Evolutionary conservation across 2,888 invertebrate species (phyloP).

Genomic region (Parnassius apollo): DNA sequence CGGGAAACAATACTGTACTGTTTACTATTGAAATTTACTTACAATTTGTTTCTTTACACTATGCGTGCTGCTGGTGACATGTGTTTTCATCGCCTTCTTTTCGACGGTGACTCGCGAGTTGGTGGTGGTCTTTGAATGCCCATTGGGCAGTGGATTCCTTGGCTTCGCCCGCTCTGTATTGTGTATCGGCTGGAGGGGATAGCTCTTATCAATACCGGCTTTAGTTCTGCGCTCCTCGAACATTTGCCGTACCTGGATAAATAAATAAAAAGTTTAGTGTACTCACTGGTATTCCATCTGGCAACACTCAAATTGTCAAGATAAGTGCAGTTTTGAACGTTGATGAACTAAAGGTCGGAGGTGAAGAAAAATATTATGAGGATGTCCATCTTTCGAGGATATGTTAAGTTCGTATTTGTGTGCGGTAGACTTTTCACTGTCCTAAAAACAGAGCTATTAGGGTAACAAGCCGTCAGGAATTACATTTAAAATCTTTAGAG

Average conservation of each 20-base stretch:
- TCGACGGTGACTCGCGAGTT: constrained; percentile 43
- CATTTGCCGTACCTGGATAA: constrained; percentile 88
- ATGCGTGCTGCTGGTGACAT: constrained; percentile 45
- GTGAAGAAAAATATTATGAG: no score
- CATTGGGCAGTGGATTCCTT: constrained; percentile 61
- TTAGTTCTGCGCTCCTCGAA: constrained; percentile 90
- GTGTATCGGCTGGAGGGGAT: constrained; percentile 88
- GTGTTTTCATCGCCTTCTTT: constrained; percentile 47
- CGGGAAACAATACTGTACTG: no score
- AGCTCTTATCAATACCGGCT: constrained; percentile 90
- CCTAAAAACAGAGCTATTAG: no score
- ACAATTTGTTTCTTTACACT: constrained; percentile 57
- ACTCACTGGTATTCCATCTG: no score
- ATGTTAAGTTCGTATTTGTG: no score
- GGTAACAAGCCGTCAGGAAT: no score
- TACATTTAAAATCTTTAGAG: no score
- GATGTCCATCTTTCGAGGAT: no score
- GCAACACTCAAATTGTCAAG: no score
- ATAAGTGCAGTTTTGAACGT: no score
- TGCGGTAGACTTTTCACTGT: no score
- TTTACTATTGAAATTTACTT: constrained; percentile 27
- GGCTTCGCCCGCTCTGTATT: constrained; percentile 62
- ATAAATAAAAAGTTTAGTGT: background rate
- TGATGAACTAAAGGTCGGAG: no score
- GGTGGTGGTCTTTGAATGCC: constrained; percentile 58